Evolutionary conservation across 2,113 vertebrate genomes (phyloP).

Genomic region (Colinus virginianus): DNA sequence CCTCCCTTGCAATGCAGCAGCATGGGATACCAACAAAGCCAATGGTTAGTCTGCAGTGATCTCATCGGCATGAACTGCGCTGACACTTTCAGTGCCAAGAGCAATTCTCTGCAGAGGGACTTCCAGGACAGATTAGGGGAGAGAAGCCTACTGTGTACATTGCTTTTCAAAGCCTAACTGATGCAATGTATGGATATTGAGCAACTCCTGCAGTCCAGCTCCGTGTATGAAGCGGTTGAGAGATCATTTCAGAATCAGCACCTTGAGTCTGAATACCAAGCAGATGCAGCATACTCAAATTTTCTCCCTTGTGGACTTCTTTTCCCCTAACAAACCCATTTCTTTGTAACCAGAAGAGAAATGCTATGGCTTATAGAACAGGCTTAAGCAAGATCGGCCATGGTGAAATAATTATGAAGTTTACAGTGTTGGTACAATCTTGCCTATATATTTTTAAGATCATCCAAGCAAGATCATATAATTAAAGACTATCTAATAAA

Average conservation of each 20-base stretch:
- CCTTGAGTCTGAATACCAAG: background rate
- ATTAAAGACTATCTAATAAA: background rate
- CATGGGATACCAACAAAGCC: conserved; percentile 10
- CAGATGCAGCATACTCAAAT: background rate
- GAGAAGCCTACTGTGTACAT: background rate
- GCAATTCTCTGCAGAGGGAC: conserved; percentile 62
- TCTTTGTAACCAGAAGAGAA: background rate
- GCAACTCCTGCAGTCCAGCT: conserved; percentile 17
- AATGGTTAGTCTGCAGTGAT: background rate
- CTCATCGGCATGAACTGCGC: conserved; percentile 27
- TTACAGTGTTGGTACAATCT: background rate
- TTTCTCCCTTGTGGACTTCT: background rate
- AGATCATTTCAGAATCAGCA: rapidly evolving
- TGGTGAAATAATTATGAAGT: background rate
- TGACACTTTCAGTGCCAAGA: conserved; percentile 55
- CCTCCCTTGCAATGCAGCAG: background rate
- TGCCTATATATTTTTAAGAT: background rate
- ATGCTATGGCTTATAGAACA: background rate
- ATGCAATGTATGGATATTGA: background rate
- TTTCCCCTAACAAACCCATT: background rate
- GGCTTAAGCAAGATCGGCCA: background rate
- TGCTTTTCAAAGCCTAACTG: conserved; percentile 23
- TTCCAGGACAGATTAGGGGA: conserved; percentile 56
- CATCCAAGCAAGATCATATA: background rate
- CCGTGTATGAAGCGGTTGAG: background rate